Percentiles rank a stretch among this genome's conserved stretches.
Evolutionary conservation across 2,113 vertebrate genomes (phyloP).

Genomic region (Zosterops borbonicus): DNA sequence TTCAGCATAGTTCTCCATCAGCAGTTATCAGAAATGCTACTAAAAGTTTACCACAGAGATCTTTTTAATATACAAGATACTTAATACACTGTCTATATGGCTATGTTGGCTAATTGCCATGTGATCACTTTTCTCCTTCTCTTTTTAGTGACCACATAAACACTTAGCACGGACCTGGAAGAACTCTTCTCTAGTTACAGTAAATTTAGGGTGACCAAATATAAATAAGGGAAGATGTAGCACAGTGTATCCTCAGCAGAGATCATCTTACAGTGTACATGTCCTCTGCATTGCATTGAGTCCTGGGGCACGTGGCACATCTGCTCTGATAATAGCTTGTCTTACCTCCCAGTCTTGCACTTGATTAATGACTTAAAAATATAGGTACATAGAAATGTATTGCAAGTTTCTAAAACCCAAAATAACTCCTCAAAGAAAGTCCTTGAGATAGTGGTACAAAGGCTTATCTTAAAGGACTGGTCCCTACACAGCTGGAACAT

Average conservation of each 20-base stretch:
- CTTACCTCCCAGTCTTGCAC: not conserved
- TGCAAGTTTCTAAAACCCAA: not conserved
- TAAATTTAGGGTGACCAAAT: constrained; percentile 38
- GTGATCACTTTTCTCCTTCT: constrained; percentile 11
- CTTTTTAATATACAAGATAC: not conserved
- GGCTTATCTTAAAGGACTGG: not conserved
- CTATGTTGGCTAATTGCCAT: constrained; percentile 38
- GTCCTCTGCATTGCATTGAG: not conserved
- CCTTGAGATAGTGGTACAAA: not conserved
- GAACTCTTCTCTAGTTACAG: constrained; percentile 16
- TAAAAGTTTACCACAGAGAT: constrained; percentile 38
- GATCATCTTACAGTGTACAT: not conserved
- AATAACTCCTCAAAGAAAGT: not conserved
- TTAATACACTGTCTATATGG: constrained; percentile 6
- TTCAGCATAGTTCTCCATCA: not conserved
- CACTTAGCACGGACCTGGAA: constrained; percentile 16
- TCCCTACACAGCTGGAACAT: not conserved
- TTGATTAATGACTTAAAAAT: not conserved
- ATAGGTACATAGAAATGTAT: not conserved
- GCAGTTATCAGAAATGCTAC: constrained; percentile 43
- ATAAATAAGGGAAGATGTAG: not conserved
- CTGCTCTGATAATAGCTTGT: not conserved
- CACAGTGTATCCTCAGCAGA: not conserved
- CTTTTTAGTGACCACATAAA: constrained; percentile 41
- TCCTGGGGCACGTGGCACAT: not conserved